Evolutionary conservation across 1,140 invertebrate genomes (phyloP).

Genomic region (Aphelenchoides besseyi): DNA sequence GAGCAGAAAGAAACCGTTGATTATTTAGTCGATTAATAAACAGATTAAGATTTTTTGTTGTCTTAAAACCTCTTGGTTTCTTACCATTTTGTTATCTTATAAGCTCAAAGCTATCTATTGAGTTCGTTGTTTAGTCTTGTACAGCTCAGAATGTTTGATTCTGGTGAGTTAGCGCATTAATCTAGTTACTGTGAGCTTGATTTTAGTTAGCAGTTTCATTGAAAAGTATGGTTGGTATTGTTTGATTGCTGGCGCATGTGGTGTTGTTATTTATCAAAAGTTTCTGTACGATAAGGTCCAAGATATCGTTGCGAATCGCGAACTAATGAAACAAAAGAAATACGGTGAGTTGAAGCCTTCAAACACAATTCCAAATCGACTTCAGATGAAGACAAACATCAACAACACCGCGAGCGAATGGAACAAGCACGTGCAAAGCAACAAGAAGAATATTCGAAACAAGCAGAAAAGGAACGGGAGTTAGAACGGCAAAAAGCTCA

Average conservation of each 20-base stretch:
- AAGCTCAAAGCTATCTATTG: too few relatives aligned
- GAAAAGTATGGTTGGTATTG: slow-evolving; percentile 33
- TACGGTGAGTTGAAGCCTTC: slow-evolving; percentile 25
- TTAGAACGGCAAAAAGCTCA: slow-evolving; percentile 18
- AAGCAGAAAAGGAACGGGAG: slow-evolving; percentile 22
- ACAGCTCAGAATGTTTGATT: not conserved
- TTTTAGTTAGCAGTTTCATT: slow-evolving; percentile 20
- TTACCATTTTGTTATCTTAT: too few relatives aligned
- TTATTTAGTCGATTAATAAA: slow-evolving; percentile 8
- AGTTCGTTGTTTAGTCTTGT: not conserved
- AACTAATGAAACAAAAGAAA: slow-evolving; percentile 34
- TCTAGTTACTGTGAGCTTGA: too few relatives aligned
- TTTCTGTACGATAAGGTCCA: slow-evolving; percentile 21
- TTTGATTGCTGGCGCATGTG: not conserved
- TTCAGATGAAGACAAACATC: slow-evolving; percentile 28
- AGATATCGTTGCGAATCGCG: not conserved
- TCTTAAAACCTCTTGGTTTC: slow-evolving; percentile 2
- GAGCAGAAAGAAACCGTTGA: not conserved
- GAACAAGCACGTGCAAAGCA: slow-evolving; percentile 21
- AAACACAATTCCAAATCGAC: not conserved
- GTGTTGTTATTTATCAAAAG: slow-evolving; percentile 27
- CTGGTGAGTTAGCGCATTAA: not conserved
- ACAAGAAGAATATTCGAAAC: slow-evolving; percentile 27
- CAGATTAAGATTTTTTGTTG: not conserved
- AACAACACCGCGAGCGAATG: slow-evolving; percentile 17